Percentiles rank a stretch among this genome's conserved stretches.
Conservation (phyloP, 2,797 vertebrate species). For the Parotocinclus haroldoi region DNA sequence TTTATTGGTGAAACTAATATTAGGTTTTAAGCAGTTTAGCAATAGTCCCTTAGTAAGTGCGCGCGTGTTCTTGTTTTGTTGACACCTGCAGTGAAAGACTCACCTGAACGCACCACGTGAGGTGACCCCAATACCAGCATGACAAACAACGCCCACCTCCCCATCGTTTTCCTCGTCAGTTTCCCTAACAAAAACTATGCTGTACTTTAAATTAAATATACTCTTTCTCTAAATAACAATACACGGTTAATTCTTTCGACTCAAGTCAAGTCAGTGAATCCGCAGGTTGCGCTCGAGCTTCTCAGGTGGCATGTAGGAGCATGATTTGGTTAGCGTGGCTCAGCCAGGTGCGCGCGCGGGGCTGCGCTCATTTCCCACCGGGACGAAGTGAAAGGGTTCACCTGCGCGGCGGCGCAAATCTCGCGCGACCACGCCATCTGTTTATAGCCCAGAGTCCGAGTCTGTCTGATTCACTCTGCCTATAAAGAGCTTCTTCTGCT, state of each 20-base stretch:
- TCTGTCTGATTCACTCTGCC: no score
- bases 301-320: slow-evolving; percentile 42
- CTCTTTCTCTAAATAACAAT: no score
- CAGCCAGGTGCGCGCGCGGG: slow-evolving; percentile 42
- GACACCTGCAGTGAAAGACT: slow-evolving; percentile 34
- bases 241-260: slow-evolving; percentile 5
- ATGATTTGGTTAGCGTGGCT: slow-evolving; percentile 39
- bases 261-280: slow-evolving; percentile 6
- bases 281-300: slow-evolving; percentile 18
- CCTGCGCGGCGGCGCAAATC: slow-evolving; percentile 8
- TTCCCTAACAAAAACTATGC: neutral
- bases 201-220: neutral
- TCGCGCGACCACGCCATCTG: slow-evolving; percentile 30
- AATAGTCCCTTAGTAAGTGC: neutral
- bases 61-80: slow-evolving; percentile 7
- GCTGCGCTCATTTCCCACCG: slow-evolving; percentile 23
- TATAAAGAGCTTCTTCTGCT: neutral
- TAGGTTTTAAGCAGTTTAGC: no score
- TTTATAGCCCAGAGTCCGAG: neutral
- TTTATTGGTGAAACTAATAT: no score
- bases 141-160: slow-evolving; percentile 32
- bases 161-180: slow-evolving; percentile 15
- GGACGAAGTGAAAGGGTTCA: slow-evolving; percentile 32
- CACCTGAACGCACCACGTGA: slow-evolving; percentile 42
- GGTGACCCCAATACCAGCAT: slow-evolving; percentile 28